Conservation (phyloP, 2,888 invertebrate genomes). For the Lacanobia wlatinum region DNA sequence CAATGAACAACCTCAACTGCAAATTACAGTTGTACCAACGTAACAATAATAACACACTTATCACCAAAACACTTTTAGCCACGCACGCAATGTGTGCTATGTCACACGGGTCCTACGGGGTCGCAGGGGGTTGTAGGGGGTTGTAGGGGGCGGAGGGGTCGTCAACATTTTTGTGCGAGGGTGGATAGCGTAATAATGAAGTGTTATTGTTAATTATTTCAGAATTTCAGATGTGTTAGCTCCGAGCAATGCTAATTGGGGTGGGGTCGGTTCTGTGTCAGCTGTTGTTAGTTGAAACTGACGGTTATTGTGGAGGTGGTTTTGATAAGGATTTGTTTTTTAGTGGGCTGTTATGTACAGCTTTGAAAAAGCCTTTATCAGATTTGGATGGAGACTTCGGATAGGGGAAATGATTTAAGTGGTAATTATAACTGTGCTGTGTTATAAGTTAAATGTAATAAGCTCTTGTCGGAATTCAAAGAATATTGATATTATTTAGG, state of each 20-base stretch:
- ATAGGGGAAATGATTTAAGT: too few relatives aligned
- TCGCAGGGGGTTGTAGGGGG: background rate
- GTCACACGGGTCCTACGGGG: conserved; percentile 31
- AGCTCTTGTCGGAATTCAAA: too few relatives aligned
- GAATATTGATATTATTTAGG: too few relatives aligned
- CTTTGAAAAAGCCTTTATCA: background rate
- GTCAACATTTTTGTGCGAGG: conserved; percentile 51
- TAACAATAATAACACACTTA: conserved; percentile 23
- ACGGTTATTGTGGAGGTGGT: conserved; percentile 17
- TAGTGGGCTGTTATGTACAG: background rate
- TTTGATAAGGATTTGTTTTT: conserved; percentile 5
- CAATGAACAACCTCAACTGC: too few relatives aligned
- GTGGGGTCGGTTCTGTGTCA: background rate
- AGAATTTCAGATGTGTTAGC: conserved; percentile 19
- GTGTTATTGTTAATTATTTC: conserved; percentile 55
- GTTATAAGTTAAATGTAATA: too few relatives aligned
- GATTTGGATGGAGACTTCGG: background rate
- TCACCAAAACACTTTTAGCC: background rate
- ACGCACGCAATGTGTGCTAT: conserved; percentile 29
- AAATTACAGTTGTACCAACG: background rate
- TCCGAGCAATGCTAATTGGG: conserved; percentile 38
- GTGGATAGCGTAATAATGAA: conserved; percentile 35
- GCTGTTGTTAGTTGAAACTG: conserved; percentile 5
- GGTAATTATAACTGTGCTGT: too few relatives aligned
- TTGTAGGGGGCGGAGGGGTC: background rate